A percentile compares a stretch with the other conserved stretches of the same genome.
Evolutionary conservation across 2,113 vertebrate species (phyloP).

Genomic region (Python bivittatus): DNA sequence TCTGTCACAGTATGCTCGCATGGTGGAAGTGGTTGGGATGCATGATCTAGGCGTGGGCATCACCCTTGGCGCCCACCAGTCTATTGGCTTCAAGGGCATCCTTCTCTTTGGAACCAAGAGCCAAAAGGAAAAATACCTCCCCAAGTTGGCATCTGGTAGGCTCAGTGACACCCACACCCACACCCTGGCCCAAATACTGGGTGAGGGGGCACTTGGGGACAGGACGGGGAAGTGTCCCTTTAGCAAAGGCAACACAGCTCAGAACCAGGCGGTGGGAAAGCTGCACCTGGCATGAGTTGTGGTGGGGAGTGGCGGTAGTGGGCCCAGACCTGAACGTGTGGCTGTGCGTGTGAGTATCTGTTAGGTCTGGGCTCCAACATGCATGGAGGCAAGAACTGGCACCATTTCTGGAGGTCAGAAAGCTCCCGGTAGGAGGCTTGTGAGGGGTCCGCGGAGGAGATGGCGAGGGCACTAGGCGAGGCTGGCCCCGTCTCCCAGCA

Average conservation of each 20-base stretch:
- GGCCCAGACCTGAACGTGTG: not conserved
- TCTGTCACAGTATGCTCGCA: constrained; percentile 9
- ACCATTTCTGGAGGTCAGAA: not conserved
- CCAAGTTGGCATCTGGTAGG: constrained; percentile 32
- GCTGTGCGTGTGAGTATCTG: not conserved
- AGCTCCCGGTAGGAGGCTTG: not conserved
- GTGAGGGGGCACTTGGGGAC: not conserved
- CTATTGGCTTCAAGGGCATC: constrained; percentile 40
- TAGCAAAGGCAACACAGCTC: not conserved
- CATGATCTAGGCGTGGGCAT: constrained; percentile 37
- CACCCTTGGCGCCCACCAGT: constrained; percentile 34
- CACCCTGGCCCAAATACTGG: not conserved
- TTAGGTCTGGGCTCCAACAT: not conserved
- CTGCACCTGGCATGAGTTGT: not conserved
- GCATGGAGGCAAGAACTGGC: not conserved
- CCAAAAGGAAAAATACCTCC: constrained; percentile 34
- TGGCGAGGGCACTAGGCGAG: not conserved
- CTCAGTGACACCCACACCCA: too few species aligned
- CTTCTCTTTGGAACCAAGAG: constrained; percentile 30
- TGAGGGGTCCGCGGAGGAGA: not conserved
- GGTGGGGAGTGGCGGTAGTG: not conserved
- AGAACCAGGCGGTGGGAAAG: not conserved
- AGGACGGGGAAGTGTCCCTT: too few species aligned
- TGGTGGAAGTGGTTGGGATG: constrained; percentile 40
- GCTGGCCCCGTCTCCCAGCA: not conserved